These are phyloP conservation scores for Drosophila rubida DNA, from an alignment of 2,888 invertebrate species.

Conservation along the genomic window DNA sequence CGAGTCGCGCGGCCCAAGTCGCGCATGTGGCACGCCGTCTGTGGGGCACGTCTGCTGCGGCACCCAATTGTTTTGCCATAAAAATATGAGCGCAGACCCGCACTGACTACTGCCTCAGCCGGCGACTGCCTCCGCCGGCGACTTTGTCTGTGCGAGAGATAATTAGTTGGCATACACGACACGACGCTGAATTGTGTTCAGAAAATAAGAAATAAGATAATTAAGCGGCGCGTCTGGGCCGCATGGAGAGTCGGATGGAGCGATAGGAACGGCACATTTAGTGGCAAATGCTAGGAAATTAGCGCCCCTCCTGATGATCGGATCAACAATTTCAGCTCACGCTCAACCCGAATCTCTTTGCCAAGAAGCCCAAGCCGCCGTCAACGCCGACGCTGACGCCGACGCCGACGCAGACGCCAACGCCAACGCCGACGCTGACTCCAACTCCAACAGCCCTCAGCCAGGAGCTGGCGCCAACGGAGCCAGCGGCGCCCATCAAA, in stretches of 20 bases:
- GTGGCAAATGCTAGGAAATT: slow-evolving; percentile 72
- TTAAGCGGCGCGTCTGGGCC: slow-evolving; percentile 63
- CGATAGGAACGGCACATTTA: slow-evolving; percentile 68
- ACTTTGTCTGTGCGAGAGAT: slow-evolving; percentile 71
- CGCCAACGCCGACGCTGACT: neutral
- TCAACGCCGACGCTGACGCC: neutral
- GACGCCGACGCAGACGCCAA: neutral
- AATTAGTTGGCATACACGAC: slow-evolving; percentile 77
- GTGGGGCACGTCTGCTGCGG: slow-evolving; percentile 10
- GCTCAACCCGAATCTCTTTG: slow-evolving; percentile 78
- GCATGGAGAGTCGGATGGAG: slow-evolving; percentile 7
- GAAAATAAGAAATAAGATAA: slow-evolving; percentile 55
- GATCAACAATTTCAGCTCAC: slow-evolving; percentile 65
- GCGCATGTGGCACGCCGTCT: neutral
- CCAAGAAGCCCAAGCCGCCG: slow-evolving; percentile 60
- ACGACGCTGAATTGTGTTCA: slow-evolving; percentile 60
- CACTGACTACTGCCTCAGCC: slow-evolving; percentile 7
- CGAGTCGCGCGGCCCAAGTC: neutral
- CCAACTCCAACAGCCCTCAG: neutral
- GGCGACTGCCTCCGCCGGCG: slow-evolving; percentile 30
- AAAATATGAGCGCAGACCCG: slow-evolving; percentile 77
- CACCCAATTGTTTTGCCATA: slow-evolving; percentile 77
- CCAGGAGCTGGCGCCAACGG: slow-evolving; percentile 41
- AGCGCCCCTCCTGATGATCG: slow-evolving; percentile 58
- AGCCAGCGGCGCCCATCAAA: slow-evolving; percentile 53